Evolutionary conservation across 2,797 vertebrate genomes (phyloP), one percentile per base, ranked within the genome.

Genomic region (Ataeniobius toweri): DNA sequence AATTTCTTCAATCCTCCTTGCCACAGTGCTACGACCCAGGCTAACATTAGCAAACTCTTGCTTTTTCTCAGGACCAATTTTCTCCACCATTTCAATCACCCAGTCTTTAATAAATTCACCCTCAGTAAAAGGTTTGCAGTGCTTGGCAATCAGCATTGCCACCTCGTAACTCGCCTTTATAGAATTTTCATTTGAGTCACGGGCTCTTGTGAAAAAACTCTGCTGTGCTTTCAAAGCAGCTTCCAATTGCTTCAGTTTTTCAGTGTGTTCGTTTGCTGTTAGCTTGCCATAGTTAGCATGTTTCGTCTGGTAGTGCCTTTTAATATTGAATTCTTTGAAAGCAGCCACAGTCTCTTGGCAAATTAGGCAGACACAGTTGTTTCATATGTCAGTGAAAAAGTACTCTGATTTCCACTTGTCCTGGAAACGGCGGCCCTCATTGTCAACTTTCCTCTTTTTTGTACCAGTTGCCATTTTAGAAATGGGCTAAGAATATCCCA

Each of bases 141-240:
- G 70, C 16, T 83, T 85, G 0, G 78, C 67, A 0, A 80, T 90
- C 8, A 86, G 26, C 59, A 2, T 71, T 0, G 75, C 79, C 61
- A 83, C 77, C 36, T 91, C n/a, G 9, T 68, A 86, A 41, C 81
- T 88, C 1, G 71, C 83, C 16, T 83, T 83, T 14, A 74, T 85
- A 6, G 10, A 3, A 16, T 76, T 76, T 14, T 76, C 76, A 70
- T 85, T 87, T 58, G 79, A 85, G 53, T 91, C 53, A 24, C 28
- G 0, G 68, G 81, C 80, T 31, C 59, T 46, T 8, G 58, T 14
- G 74, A 59, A 88, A 84, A 50, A 77, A 63, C 1, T 73, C 71
- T 86, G 80, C 36, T 77, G 53, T 75, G 72, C 12, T 0, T 16
- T 24, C 8, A 79, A 46, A 16, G 0, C 16, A 71, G 31, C 65